These are phyloP conservation scores for Macrophya annulata DNA, from an alignment of 2,888 invertebrate genomes.

Conservation along the genomic window DNA sequence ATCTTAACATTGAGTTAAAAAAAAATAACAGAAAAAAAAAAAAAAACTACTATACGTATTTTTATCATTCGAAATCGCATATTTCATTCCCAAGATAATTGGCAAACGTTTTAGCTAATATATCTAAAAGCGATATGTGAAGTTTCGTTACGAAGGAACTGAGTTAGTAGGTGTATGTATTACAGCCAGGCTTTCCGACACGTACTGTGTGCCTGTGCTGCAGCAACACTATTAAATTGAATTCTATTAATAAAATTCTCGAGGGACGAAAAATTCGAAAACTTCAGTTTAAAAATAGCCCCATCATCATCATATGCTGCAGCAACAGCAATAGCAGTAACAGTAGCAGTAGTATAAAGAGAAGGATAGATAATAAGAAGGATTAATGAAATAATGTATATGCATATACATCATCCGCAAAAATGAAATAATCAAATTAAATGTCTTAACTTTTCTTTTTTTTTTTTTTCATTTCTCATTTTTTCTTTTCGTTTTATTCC, in stretches of 20 bases:
- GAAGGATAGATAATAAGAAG: too few species aligned
- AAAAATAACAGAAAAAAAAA: not conserved
- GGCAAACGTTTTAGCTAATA: not conserved
- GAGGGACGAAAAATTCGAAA: slow-evolving; percentile 21
- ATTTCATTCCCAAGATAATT: slow-evolving; percentile 35
- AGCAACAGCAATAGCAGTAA: not conserved
- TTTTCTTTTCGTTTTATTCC: too few species aligned
- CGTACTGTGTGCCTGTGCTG: too few species aligned
- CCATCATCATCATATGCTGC: not conserved
- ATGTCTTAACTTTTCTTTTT: too few species aligned
- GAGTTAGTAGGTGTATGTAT: not conserved
- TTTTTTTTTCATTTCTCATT: too few species aligned
- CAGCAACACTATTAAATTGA: not conserved
- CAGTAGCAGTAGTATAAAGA: not conserved
- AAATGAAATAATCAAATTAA: too few species aligned
- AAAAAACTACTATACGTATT: not conserved
- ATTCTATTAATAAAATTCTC: slow-evolving; percentile 20
- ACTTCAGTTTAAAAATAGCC: slow-evolving; percentile 24
- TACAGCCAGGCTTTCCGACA: not conserved
- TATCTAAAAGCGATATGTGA: not conserved
- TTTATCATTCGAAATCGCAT: slow-evolving; percentile 28
- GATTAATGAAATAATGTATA: too few species aligned
- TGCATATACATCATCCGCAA: too few species aligned
- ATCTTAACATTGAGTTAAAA: not conserved
- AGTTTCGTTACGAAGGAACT: not conserved